Base-by-base conservation (phyloP, 2,113 vertebrate genomes). In the Salvelinus fontinalis region DNA sequence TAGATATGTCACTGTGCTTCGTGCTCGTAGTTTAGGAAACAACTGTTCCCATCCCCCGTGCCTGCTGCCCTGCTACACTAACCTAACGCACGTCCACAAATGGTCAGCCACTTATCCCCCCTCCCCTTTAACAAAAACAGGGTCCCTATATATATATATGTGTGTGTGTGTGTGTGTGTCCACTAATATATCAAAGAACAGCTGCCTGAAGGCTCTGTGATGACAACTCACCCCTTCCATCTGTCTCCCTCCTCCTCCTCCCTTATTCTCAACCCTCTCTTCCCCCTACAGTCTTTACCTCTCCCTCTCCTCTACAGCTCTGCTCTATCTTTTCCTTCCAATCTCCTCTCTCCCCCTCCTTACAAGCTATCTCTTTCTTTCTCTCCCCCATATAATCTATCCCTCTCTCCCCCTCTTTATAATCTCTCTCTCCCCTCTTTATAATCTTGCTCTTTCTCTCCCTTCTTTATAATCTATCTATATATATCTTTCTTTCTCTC, bases 111-210 rank as follows among this genome's bases (percentile, higher is more conserved):
- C 64, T 27, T 78, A 73, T 74, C 84, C 81, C 80, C 39, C 71
- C 83, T 82, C 83, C 81, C 80, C 84, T 20, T 85, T 87, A 76
- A 89, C 88, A 85, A 84, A 89, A 92, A 44, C 39, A 44, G 39
- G 39, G 39, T 44, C 9, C 39, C 39, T 44, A 11, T 44, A 44
- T 44, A 44, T 39, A 8, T 92, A 89, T 88, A 90, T 90, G 92
- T 92, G 92, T 94, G 91, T 94, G 91, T 93, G 29, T 31, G 29
- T 31, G 29, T 31, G 48, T 49, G 12, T 49, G 48, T 93, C 89
- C 93, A 90, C 92, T 93, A 94, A 94, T 93, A 94, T 94, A 94
- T 94, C 92, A 94, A 93, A 92, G 92, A 93, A 89, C 93, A 94
- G 93, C 93, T 94, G 93, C 93, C 89, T 90, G 83, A 86, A 90